These are phyloP conservation scores for Laticauda laticaudata DNA, from an alignment of 2,113 vertebrate species.

Conservation along the genomic window DNA sequence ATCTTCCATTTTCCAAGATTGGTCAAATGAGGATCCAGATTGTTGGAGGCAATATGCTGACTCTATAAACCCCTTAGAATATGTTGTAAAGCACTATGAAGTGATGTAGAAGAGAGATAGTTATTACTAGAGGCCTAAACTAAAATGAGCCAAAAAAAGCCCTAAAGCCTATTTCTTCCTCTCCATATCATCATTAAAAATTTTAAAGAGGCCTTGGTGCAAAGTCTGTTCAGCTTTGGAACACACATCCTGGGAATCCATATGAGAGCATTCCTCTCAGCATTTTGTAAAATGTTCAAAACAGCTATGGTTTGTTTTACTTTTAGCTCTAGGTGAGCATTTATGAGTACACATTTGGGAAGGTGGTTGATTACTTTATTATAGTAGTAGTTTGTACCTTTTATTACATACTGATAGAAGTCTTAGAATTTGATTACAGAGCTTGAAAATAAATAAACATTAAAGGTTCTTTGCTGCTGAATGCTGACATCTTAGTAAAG, in stretches of 20 bases:
- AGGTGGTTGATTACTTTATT: background rate
- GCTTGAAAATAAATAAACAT: background rate
- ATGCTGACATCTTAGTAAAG: background rate
- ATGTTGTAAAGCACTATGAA: too few species aligned
- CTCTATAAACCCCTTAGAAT: too few species aligned
- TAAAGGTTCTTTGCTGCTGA: background rate
- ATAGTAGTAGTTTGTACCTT: background rate
- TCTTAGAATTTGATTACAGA: background rate
- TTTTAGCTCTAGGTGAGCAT: background rate
- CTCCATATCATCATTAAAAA: background rate
- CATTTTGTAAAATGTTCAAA: background rate
- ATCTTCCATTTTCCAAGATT: background rate
- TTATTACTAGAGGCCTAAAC: background rate
- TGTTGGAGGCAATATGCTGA: background rate
- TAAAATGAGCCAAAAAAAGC: background rate
- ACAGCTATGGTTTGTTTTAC: background rate
- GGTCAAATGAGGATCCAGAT: background rate
- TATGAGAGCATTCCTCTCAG: background rate
- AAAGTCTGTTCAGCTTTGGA: background rate
- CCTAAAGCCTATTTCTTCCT: background rate
- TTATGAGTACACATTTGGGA: background rate
- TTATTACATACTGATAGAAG: background rate
- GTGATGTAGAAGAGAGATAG: background rate
- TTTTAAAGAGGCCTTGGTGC: background rate
- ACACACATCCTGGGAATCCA: background rate